Evolutionary conservation across 2,888 invertebrate species (phyloP).

Genomic region (Heliconius hortense): DNA sequence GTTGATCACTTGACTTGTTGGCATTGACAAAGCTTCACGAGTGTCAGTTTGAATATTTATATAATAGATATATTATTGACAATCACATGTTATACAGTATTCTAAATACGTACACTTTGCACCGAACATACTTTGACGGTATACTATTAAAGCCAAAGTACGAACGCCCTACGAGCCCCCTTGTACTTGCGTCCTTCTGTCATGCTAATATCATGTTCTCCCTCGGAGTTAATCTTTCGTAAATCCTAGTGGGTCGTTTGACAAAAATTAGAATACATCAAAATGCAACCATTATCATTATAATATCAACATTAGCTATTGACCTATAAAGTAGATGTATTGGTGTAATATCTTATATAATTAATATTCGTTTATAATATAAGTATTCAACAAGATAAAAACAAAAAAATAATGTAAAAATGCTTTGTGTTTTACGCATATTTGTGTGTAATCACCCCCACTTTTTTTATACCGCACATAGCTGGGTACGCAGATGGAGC

Average conservation of each 20-base stretch:
- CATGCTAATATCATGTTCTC: slow-evolving; percentile 62
- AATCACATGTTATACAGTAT: neutral
- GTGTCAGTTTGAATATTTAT: too few relatives aligned
- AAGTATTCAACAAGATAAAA: too few relatives aligned
- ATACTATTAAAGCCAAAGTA: slow-evolving; percentile 12
- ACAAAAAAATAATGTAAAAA: too few relatives aligned
- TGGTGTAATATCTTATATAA: too few relatives aligned
- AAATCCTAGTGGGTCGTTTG: slow-evolving; percentile 68
- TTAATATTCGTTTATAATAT: too few relatives aligned
- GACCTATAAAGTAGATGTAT: slow-evolving; percentile 20
- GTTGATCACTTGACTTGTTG: too few relatives aligned
- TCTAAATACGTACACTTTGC: neutral
- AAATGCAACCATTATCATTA: slow-evolving; percentile 73
- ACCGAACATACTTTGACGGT: neutral
- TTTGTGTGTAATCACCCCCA: too few relatives aligned
- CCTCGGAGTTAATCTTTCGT: slow-evolving; percentile 76
- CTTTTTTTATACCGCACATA: too few relatives aligned
- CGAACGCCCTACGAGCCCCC: slow-evolving; percentile 27
- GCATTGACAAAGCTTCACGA: too few relatives aligned
- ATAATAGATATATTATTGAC: neutral
- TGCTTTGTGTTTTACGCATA: too few relatives aligned
- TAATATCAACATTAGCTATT: slow-evolving; percentile 65
- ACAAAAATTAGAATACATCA: slow-evolving; percentile 70
- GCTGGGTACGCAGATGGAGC: too few relatives aligned
- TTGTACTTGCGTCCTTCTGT: slow-evolving; percentile 47